Conservation (phyloP, 2,888 invertebrate species). For the Galeopsomyia nigrocyanea region DNA sequence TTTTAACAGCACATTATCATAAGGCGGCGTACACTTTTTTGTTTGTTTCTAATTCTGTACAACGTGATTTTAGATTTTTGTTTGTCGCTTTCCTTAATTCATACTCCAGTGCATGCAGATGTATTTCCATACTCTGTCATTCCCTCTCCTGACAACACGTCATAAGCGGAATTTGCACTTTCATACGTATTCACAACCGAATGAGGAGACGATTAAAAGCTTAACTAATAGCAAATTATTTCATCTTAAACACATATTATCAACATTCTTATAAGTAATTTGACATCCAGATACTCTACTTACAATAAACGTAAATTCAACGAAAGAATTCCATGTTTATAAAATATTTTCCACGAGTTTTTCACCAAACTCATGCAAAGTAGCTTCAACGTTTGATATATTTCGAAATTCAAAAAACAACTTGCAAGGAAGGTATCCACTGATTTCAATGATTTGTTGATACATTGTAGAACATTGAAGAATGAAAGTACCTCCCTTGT, state of each 20-base stretch:
- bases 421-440: no score
- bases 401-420: no score
- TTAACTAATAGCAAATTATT: slow-evolving; percentile 36
- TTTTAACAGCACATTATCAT: slow-evolving; percentile 35
- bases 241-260: no score
- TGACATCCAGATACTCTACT: slow-evolving; percentile 1
- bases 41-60: slow-evolving; percentile 23
- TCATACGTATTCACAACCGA: slow-evolving; percentile 64
- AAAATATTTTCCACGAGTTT: neutral
- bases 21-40: slow-evolving; percentile 33
- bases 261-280: no score
- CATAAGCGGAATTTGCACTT: slow-evolving; percentile 37
- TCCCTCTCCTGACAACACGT: slow-evolving; percentile 18
- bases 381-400: no score
- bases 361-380: neutral
- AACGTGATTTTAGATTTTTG: neutral
- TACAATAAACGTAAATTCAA: slow-evolving; percentile 32
- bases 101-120: slow-evolving; percentile 29
- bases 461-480: no score
- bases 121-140: slow-evolving; percentile 32
- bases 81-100: slow-evolving; percentile 21
- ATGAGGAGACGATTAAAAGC: slow-evolving; percentile 60
- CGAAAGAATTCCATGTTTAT: slow-evolving; percentile 6
- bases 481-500: no score
- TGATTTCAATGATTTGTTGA: neutral